A percentile compares a stretch with the other conserved stretches of the same genome.
Conservation (phyloP, 2,797 vertebrate species). For the Phaenicophaeus curvirostris region DNA sequence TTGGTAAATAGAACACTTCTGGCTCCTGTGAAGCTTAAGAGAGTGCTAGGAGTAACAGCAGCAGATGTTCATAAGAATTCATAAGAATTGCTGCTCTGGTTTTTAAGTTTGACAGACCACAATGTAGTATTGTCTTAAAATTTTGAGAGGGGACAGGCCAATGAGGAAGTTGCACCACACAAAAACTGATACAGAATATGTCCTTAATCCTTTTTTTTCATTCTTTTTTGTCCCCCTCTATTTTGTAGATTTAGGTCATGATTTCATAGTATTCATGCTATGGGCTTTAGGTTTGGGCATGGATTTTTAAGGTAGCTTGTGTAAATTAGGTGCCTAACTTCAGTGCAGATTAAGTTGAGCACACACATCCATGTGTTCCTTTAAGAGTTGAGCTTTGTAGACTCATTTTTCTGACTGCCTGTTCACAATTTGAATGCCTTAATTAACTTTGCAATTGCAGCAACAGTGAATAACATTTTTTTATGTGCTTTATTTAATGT, state of each 20-base stretch:
- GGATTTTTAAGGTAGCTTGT: not conserved
- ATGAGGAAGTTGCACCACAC: not conserved
- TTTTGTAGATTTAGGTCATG: not conserved
- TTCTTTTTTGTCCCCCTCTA: rapidly evolving
- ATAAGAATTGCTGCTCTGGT: not conserved
- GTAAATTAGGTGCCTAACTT: not conserved
- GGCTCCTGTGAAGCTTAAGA: rapidly evolving
- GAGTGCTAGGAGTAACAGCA: not conserved
- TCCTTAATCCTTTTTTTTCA: not conserved
- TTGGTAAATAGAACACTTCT: not conserved
- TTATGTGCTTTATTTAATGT: not conserved
- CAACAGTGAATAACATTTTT: not conserved
- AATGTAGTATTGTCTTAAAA: not conserved
- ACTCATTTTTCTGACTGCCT: not conserved
- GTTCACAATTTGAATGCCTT: not conserved
- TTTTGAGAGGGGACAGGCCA: not conserved
- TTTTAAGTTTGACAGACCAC: not conserved
- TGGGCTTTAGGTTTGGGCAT: not conserved
- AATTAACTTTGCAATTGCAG: not conserved
- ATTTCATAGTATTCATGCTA: not conserved
- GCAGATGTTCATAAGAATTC: not conserved
- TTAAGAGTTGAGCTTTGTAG: not conserved
- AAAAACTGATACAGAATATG: not conserved
- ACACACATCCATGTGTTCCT: not conserved
- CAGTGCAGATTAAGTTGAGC: not conserved